phyloP scores from a whole-genome alignment of 2,113 vertebrate species.

The Lasiurus borealis region DNA sequence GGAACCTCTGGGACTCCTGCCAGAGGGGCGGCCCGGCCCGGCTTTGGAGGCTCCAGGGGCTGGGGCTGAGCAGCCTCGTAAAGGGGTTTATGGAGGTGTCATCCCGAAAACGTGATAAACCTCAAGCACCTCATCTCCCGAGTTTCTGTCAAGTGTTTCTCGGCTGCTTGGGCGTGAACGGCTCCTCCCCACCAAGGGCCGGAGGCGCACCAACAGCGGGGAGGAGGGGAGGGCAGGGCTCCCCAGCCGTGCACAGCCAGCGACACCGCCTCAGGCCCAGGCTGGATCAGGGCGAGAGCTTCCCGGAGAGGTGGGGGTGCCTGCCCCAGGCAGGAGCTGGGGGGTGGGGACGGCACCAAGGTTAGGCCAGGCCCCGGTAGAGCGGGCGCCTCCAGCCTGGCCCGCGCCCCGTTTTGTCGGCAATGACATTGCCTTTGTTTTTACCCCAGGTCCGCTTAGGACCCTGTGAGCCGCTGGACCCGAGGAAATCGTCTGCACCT shows the following conservation, averaged over 20 bases:
- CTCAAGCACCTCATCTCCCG: slow-evolving; percentile 74
- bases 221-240: not conserved
- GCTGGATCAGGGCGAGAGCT: not conserved
- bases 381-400: not conserved
- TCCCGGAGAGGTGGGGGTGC: fast-evolving
- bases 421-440: fast-evolving
- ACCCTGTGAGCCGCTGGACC: fast-evolving
- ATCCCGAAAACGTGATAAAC: slow-evolving; percentile 83
- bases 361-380: too few relatives aligned
- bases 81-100: slow-evolving; percentile 79
- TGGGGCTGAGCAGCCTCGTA: slow-evolving; percentile 21
- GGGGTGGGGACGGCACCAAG: not conserved
- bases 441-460: not conserved
- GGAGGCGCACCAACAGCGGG: not conserved
- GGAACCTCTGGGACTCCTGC: slow-evolving; percentile 59
- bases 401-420: fast-evolving
- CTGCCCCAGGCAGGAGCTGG: not conserved
- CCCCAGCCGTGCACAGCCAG: fast-evolving
- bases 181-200: not conserved
- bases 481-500: not conserved
- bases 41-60: not conserved
- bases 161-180: slow-evolving; percentile 34
- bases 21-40: slow-evolving; percentile 59
- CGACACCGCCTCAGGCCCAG: fast-evolving
- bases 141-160: slow-evolving; percentile 54